phyloP scores from a whole-genome alignment of 2,113 vertebrate genomes.

The Catharus bicknelli region DNA sequence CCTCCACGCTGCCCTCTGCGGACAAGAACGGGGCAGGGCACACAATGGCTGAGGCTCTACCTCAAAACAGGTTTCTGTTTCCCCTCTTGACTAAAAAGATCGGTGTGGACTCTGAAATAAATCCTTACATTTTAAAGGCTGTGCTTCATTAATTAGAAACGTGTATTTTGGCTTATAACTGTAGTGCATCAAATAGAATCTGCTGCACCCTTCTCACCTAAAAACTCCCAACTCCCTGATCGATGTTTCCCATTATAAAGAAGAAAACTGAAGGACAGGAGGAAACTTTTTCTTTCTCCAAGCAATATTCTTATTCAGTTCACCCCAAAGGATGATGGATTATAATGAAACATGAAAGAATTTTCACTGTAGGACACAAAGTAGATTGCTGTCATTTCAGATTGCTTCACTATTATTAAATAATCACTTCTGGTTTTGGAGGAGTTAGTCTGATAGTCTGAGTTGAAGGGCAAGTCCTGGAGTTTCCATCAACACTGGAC shows the following conservation, averaged over 20 bases:
- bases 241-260: neutral
- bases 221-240: neutral
- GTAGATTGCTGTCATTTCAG: neutral
- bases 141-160: neutral
- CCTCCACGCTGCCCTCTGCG: neutral
- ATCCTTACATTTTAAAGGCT: neutral
- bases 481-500: neutral
- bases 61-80: neutral
- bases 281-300: neutral
- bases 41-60: rapidly evolving
- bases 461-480: neutral
- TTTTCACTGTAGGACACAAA: neutral
- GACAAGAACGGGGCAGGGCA: neutral
- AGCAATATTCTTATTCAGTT: neutral
- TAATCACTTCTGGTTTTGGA: neutral
- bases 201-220: neutral
- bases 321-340: neutral
- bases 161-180: neutral
- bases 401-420: neutral
- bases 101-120: neutral
- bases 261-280: neutral
- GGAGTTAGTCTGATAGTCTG: neutral
- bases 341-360: neutral
- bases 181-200: neutral
- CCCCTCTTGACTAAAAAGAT: neutral